A percentile compares a stretch with the other conserved stretches of the same genome.
Conservation (phyloP, 1,140 invertebrate species). For the Lepidotrigona ventralis region DNA sequence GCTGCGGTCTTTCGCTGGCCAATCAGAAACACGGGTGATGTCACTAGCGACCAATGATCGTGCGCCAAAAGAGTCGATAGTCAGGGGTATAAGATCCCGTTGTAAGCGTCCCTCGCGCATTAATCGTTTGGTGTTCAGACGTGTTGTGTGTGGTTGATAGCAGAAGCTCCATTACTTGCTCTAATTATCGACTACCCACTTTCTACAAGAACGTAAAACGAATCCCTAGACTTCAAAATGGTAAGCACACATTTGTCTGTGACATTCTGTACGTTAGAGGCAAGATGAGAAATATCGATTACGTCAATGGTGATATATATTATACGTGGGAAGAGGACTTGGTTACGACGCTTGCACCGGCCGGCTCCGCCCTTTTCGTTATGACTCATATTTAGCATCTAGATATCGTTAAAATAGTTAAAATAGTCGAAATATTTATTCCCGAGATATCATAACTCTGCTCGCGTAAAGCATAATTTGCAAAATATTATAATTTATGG, state of each 20-base stretch:
- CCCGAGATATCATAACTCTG: too few relatives aligned
- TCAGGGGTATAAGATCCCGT: conserved; percentile 35
- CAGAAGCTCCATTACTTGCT: conserved; percentile 59
- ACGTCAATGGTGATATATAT: too few relatives aligned
- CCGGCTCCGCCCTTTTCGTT: conserved; percentile 49
- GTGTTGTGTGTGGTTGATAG: conserved; percentile 37
- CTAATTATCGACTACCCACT: conserved; percentile 40
- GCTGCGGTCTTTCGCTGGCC: conserved; percentile 34
- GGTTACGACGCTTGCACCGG: conserved; percentile 1
- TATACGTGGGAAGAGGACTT: neutral
- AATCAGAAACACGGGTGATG: conserved; percentile 23
- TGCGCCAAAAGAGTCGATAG: conserved; percentile 33
- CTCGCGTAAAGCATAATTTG: neutral
- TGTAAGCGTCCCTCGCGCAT: conserved; percentile 36
- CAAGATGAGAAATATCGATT: too few relatives aligned
- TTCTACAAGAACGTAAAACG: conserved; percentile 35
- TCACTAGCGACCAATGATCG: conserved; percentile 33
- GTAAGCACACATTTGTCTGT: conserved; percentile 10
- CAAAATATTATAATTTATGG: too few relatives aligned
- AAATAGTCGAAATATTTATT: neutral
- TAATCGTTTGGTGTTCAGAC: conserved; percentile 46
- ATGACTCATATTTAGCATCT: neutral
- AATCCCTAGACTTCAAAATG: conserved; percentile 49
- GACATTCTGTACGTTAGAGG: too few relatives aligned
- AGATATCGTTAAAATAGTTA: conserved; percentile 8